phyloP scores from a whole-genome alignment of 2,113 vertebrate species.

The Myotis lucifugus region DNA sequence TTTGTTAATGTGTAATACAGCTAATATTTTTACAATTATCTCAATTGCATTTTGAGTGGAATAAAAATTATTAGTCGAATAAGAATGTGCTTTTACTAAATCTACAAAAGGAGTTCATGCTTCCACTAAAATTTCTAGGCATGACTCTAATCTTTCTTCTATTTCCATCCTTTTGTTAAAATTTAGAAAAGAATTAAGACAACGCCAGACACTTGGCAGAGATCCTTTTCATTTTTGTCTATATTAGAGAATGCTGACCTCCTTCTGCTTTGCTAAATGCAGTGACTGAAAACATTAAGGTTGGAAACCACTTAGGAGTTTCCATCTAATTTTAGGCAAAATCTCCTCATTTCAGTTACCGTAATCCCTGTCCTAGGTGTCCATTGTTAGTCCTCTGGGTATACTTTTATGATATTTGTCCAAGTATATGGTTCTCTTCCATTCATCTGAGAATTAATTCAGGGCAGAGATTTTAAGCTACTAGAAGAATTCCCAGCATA shows the following conservation, averaged over 20 bases:
- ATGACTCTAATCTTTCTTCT: neutral
- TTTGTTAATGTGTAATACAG: neutral
- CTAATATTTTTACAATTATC: neutral
- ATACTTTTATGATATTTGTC: neutral
- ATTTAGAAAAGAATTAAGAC: neutral
- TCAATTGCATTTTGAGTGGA: slow-evolving; percentile 8
- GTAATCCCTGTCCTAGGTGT: neutral
- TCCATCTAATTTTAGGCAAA: neutral
- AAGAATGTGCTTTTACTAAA: neutral
- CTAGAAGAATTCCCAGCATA: neutral
- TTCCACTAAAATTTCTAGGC: neutral
- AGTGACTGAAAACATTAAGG: neutral
- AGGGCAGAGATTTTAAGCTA: neutral
- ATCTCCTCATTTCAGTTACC: neutral
- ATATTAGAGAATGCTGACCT: neutral
- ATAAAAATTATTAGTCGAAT: slow-evolving; percentile 24
- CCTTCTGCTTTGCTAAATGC: neutral
- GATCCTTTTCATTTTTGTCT: neutral
- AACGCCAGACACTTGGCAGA: neutral
- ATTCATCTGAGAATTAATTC: neutral
- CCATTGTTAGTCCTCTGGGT: neutral
- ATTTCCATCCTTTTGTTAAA: neutral
- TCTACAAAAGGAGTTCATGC: neutral
- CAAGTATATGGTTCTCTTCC: neutral
- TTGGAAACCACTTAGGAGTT: neutral